A percentile compares a stretch with the other conserved stretches of the same genome.
phyloP scores from a whole-genome alignment of 2,888 invertebrate species.

The Meloe dianella region DNA sequence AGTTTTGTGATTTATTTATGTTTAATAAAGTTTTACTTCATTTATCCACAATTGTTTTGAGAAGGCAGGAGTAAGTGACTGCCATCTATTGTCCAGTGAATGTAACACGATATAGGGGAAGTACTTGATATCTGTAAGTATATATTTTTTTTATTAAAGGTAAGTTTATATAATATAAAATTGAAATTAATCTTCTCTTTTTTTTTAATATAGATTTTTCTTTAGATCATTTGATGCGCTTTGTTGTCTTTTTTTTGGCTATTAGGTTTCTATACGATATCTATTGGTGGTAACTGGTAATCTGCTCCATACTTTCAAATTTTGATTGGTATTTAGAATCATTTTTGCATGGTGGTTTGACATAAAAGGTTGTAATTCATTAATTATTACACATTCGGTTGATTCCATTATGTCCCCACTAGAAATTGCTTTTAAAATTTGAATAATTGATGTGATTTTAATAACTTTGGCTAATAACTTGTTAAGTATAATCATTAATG shows the following conservation, averaged over 20 bases:
- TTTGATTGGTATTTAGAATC: not conserved
- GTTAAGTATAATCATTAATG: constrained; percentile 37
- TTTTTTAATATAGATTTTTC: no score
- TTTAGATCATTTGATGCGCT: no score
- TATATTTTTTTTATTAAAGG: no score
- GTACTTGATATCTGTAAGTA: no score
- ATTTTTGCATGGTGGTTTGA: not conserved
- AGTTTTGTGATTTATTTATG: not conserved
- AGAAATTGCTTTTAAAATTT: constrained; percentile 53
- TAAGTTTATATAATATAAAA: no score
- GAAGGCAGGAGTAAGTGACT: no score
- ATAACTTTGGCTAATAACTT: constrained; percentile 49
- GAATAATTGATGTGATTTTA: constrained; percentile 52
- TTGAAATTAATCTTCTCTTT: no score
- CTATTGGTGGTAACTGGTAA: not conserved
- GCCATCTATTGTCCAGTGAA: no score
- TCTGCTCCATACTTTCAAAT: not conserved
- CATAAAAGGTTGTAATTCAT: constrained; percentile 22
- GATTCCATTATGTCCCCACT: constrained; percentile 45
- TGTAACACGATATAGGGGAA: no score
- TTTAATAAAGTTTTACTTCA: not conserved
- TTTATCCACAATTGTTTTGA: no score
- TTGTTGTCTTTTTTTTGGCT: not conserved
- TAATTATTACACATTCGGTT: constrained; percentile 33
- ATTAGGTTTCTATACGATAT: not conserved